phyloP scores from a whole-genome alignment of 2,797 vertebrate species.

The Gastrophryne carolinensis region DNA sequence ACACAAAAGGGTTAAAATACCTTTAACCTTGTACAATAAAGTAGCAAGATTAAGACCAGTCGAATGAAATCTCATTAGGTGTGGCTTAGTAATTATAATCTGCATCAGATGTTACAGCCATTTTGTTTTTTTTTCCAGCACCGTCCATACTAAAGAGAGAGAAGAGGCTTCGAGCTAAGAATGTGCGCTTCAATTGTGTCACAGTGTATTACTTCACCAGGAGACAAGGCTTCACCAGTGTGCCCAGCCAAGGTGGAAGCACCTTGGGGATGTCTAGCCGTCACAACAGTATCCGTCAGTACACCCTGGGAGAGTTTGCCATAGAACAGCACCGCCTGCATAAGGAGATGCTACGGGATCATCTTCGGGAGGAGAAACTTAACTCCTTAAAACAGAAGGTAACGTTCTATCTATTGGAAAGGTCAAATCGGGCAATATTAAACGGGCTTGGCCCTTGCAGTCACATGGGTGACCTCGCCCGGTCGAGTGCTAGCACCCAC shows the following conservation, averaged over 20 bases:
- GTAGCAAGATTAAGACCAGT: too few species aligned
- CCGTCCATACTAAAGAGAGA: constrained; percentile 93
- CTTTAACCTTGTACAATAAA: too few species aligned
- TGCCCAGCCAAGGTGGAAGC: constrained; percentile 97
- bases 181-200: constrained; percentile 96
- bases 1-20: too few species aligned
- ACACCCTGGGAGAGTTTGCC: constrained; percentile 93
- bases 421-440: too few species aligned
- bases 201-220: constrained; percentile 97
- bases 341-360: constrained; percentile 91
- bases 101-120: too few species aligned
- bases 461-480: too few species aligned
- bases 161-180: constrained; percentile 90
- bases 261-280: constrained; percentile 96
- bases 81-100: too few species aligned
- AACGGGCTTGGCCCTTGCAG: too few species aligned
- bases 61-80: too few species aligned
- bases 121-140: constrained; percentile 70
- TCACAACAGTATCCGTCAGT: constrained; percentile 92
- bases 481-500: too few species aligned
- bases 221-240: constrained; percentile 96
- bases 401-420: constrained; percentile 16
- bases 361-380: constrained; percentile 95
- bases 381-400: constrained; percentile 95
- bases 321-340: constrained; percentile 93